Base-by-base conservation (phyloP, 2,797 vertebrate genomes). In the Thaleichthys pacificus region DNA sequence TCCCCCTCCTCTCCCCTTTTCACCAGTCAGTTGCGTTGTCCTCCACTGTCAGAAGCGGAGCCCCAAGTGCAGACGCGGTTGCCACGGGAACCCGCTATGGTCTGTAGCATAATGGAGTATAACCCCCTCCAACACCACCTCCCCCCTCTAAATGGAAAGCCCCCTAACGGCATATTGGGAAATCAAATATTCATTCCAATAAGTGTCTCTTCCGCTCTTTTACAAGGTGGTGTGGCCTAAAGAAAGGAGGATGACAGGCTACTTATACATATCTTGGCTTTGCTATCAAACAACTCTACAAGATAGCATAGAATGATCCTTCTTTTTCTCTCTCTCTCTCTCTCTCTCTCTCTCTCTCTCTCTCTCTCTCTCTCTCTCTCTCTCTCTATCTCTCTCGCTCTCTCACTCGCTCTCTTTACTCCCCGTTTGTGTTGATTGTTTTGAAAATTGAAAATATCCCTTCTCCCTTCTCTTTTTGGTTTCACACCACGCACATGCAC, bases 61-160 rank as follows among this genome's bases (percentile, higher is more conserved):
- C 77, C 22, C 74, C 83, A 82, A 69, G 80, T 78, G 77, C 80
- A 70, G 66, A 87, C 80, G 79, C 82, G 14, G 84, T 91, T 73
- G 73, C 85, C 84, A 83, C 66, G 78, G 84, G 75, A 87, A 90
- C 86, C 14, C 68, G 70, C 84, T 74, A 75, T 66, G 77, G 77
- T 76, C 65, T 73, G 75, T 47, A 47, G 42, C 65, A 56, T 56
- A 56, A 56, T 56, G 51, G 51, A 56, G 51, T 17, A n/a, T 1
- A 56, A 60, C 19, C 42, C 17, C 38, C 61, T 47, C 5, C 42
- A 14, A 11, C 42, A 35, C 32, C 7, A 35, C 32, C 11, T 42
- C 22, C 51, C 38, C 21, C 12, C 26, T 2, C 57, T 30, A 42
- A 58, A 60, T 28, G n/a, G 49, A 26, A 26, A 30, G 15, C 28